phyloP scores from a whole-genome alignment of 1,140 invertebrate genomes.

The Anastatus disparis region DNA sequence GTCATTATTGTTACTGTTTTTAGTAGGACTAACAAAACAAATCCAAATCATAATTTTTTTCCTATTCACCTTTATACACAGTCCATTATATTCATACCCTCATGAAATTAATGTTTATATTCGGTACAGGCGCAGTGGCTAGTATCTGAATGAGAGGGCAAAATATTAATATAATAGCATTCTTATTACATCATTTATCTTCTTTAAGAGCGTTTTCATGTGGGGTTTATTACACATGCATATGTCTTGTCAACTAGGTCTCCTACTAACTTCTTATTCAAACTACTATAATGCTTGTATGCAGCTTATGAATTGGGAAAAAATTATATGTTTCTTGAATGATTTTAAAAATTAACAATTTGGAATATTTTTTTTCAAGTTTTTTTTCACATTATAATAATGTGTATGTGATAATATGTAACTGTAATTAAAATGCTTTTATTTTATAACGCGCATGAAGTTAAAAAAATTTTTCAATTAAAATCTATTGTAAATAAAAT shows the following conservation, averaged over 20 bases:
- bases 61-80: constrained; percentile 45
- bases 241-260: neutral
- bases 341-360: no score
- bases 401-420: no score
- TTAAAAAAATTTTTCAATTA: no score
- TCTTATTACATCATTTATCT: constrained; percentile 10
- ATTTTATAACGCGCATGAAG: no score
- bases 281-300: neutral
- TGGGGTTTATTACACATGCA: constrained; percentile 38
- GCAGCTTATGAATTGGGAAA: neutral
- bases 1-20: constrained; percentile 42
- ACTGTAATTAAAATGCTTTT: no score
- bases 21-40: constrained; percentile 62
- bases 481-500: no score
- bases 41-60: constrained; percentile 39
- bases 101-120: constrained; percentile 48
- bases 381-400: no score
- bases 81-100: constrained; percentile 42
- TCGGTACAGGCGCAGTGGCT: constrained; percentile 53
- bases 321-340: neutral
- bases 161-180: constrained; percentile 68
- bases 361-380: no score
- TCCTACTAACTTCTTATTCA: neutral
- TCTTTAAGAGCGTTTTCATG: constrained; percentile 19
- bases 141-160: constrained; percentile 63